Percentiles rank a stretch among this genome's conserved stretches.
phyloP scores from a whole-genome alignment of 2,797 vertebrate genomes.

The Oophaga sylvatica region DNA sequence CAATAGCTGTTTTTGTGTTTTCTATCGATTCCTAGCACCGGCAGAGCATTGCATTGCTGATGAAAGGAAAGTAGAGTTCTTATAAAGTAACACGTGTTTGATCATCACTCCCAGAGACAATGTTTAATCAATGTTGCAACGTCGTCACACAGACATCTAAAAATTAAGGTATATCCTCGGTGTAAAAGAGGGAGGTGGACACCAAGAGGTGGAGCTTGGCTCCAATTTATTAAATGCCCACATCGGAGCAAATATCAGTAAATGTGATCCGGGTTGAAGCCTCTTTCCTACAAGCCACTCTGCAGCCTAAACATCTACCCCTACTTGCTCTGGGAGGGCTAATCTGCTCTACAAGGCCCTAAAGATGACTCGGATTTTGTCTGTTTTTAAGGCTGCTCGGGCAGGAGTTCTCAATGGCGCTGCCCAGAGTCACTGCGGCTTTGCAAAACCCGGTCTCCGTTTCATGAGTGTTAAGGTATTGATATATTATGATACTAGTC shows the following conservation, averaged over 20 bases:
- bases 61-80: conserved; percentile 15
- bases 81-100: conserved; percentile 39
- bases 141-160: conserved; percentile 22
- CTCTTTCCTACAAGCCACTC: conserved; percentile 38
- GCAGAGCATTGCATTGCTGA: conserved; percentile 11
- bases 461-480: conserved; percentile 86
- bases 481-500: not conserved
- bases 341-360: conserved; percentile 54
- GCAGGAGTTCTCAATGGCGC: conserved; percentile 70
- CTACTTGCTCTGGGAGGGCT: conserved; percentile 29
- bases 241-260: conserved; percentile 60
- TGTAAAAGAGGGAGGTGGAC: conserved; percentile 64
- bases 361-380: conserved; percentile 87
- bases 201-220: conserved; percentile 69
- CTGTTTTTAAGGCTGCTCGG: conserved; percentile 79
- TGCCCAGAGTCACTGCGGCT: conserved; percentile 66
- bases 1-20: conserved; percentile 19
- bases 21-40: not conserved
- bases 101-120: conserved; percentile 62
- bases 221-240: conserved; percentile 65
- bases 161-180: conserved; percentile 49
- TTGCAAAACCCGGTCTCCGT: conserved; percentile 71
- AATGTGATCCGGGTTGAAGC: conserved; percentile 62
- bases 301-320: not conserved
- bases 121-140: conserved; percentile 66